A percentile compares a stretch with the other conserved stretches of the same genome.
Conservation (phyloP, 30 jellyfish, hydroid and myxozoan genomes). For the Haliclystus octoradiatus region DNA sequence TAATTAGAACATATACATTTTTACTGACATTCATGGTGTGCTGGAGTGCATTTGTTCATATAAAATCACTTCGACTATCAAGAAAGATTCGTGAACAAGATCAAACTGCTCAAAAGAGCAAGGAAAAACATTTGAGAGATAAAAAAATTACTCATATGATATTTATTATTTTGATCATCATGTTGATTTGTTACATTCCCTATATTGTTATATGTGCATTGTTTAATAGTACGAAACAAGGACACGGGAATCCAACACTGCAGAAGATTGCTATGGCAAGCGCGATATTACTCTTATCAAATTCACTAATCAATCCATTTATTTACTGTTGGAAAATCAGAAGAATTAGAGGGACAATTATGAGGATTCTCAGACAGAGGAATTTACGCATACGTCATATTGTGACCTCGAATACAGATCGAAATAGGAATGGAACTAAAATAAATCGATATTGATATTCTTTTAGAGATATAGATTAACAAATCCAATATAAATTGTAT, state of each 20-base stretch:
- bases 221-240: too few relatives aligned
- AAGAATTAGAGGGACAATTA: neutral
- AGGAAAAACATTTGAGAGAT: neutral
- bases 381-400: too few relatives aligned
- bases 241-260: neutral
- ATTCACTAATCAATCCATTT: neutral
- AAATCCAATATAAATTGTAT: too few relatives aligned
- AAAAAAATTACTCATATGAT: neutral
- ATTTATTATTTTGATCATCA: too few relatives aligned
- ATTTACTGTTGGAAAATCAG: neutral
- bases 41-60: neutral
- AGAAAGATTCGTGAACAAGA: neutral
- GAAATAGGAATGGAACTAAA: too few relatives aligned
- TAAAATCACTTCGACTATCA: neutral
- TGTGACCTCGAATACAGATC: too few relatives aligned
- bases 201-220: neutral
- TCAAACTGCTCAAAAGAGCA: neutral
- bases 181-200: neutral
- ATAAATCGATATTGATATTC: too few relatives aligned
- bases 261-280: neutral
- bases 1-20: neutral
- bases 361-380: too few relatives aligned
- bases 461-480: too few relatives aligned
- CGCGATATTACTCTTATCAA: neutral
- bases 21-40: neutral